phyloP scores from a whole-genome alignment of 2,888 invertebrate genomes.

The Megastigmus dorsalis region DNA sequence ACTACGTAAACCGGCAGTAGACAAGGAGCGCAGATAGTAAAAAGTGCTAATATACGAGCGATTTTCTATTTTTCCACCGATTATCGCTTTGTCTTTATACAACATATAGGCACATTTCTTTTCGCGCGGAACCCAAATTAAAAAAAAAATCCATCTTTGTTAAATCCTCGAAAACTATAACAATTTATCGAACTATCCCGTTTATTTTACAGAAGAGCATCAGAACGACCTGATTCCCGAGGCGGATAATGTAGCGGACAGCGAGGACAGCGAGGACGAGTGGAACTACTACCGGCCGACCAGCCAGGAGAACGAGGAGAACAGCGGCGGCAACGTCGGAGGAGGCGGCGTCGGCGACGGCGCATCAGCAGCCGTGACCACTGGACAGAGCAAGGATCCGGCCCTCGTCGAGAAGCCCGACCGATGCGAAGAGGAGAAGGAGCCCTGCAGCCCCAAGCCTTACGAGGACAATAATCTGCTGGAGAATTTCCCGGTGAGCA shows the following conservation, averaged over 20 bases:
- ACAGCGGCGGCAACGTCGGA: conserved; percentile 2
- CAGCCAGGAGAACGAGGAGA: conserved; percentile 79
- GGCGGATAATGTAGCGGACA: conserved; percentile 84
- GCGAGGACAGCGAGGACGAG: conserved; percentile 90
- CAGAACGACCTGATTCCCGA: conserved; percentile 69
- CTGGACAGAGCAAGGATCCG: conserved; percentile 52
- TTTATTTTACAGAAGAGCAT: conserved; percentile 64
- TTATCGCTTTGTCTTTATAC: neutral
- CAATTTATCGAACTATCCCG: no score
- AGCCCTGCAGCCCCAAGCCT: conserved; percentile 49
- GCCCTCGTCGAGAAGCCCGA: conserved; percentile 52
- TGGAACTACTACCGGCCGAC: conserved; percentile 86
- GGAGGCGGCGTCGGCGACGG: neutral
- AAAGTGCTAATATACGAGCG: no score
- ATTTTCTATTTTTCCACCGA: no score
- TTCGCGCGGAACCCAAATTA: no score
- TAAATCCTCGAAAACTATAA: no score
- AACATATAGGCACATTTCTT: neutral
- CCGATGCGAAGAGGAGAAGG: conserved; percentile 49
- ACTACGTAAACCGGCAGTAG: neutral
- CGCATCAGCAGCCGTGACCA: neutral
- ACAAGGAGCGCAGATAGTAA: conserved; percentile 32
- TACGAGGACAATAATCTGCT: conserved; percentile 1
- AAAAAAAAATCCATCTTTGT: no score
- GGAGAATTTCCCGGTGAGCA: neutral